Conservation (phyloP, 2,113 vertebrate genomes). For the Chinchilla lanigera region DNA sequence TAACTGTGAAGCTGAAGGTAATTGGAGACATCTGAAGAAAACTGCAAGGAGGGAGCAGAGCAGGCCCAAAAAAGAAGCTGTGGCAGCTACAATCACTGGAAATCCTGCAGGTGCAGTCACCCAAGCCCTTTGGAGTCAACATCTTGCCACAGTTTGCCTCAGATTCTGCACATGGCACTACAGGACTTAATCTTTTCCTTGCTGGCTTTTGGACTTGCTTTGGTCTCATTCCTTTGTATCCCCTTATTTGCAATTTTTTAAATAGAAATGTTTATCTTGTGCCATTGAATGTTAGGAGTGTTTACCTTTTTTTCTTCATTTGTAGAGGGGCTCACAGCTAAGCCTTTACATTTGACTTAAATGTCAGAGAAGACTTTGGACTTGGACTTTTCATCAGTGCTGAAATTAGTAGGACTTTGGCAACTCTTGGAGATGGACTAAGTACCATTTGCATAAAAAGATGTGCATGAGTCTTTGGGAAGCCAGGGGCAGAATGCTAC, state of each 20-base stretch:
- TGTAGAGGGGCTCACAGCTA: not conserved
- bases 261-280: not conserved
- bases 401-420: not conserved
- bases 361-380: not conserved
- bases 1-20: not conserved
- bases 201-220: not conserved
- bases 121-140: not conserved
- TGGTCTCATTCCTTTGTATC: not conserved
- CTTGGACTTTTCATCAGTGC: not conserved
- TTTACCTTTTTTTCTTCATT: not conserved
- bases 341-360: not conserved
- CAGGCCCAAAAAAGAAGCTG: not conserved
- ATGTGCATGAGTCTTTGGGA: not conserved
- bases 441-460: not conserved
- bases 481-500: not conserved
- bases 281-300: not conserved
- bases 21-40: not conserved
- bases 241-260: not conserved
- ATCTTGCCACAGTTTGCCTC: not conserved
- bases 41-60: not conserved
- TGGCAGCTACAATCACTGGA: not conserved
- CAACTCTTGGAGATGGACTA: not conserved
- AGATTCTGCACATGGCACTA: not conserved
- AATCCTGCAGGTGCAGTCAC: not conserved
- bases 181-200: not conserved